A percentile compares a stretch with the other conserved stretches of the same genome.
Evolutionary conservation across 2,113 vertebrate genomes (phyloP).

Genomic region (Smithornis capensis): DNA sequence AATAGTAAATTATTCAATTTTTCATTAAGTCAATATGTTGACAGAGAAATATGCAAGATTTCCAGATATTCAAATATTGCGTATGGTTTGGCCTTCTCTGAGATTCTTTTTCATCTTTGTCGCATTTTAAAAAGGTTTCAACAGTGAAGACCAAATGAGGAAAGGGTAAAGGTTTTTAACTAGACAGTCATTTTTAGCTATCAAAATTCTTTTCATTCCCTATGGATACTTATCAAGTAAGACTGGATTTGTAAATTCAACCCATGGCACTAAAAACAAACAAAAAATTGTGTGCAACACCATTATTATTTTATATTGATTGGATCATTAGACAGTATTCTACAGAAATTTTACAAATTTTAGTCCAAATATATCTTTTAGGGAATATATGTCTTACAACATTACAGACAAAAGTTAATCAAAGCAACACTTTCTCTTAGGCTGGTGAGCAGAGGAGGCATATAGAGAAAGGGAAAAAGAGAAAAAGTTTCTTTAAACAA

Average conservation of each 20-base stretch:
- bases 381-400: not conserved
- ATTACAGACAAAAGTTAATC: not conserved
- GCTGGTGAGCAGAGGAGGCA: not conserved
- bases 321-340: not conserved
- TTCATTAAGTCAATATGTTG: not conserved
- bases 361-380: not conserved
- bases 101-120: not conserved
- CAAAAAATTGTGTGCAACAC: not conserved
- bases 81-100: not conserved
- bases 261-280: not conserved
- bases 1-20: not conserved
- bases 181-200: not conserved
- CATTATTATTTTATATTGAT: not conserved
- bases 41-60: not conserved
- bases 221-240: not conserved
- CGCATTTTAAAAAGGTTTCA: not conserved
- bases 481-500: slow-evolving; percentile 21
- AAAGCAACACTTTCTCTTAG: not conserved
- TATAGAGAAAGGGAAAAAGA: not conserved
- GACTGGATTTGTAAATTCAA: not conserved
- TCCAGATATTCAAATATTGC: not conserved
- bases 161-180: not conserved
- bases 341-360: not conserved
- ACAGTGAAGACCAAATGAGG: not conserved
- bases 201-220: not conserved